Percentiles rank a stretch among this genome's conserved stretches.
phyloP scores from a whole-genome alignment of 2,888 invertebrate species.

The Drosophila rellima region DNA sequence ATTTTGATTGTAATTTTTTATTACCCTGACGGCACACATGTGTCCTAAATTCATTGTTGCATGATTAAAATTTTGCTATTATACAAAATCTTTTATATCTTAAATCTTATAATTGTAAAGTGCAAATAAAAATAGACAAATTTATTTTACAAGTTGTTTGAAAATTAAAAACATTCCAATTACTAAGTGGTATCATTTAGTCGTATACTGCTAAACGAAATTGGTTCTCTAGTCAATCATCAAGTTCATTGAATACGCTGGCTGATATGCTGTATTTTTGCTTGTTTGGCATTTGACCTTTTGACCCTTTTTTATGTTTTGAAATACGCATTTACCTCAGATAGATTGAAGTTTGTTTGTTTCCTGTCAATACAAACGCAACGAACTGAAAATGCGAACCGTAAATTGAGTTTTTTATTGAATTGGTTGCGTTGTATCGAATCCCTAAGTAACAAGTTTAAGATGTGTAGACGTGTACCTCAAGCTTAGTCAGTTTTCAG shows the following conservation, averaged over 20 bases:
- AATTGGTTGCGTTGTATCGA: conserved; percentile 18
- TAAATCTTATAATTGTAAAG: too few species aligned
- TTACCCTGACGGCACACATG: conserved; percentile 49
- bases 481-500: conserved; percentile 7
- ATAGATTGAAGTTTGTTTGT: conserved; percentile 60
- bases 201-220: not conserved
- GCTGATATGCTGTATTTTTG: conserved; percentile 37
- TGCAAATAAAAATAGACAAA: too few species aligned
- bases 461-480: conserved; percentile 3
- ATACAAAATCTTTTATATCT: too few species aligned
- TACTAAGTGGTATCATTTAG: conserved; percentile 1
- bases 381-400: conserved; percentile 62
- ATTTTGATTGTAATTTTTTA: conserved; percentile 56
- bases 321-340: conserved; percentile 41
- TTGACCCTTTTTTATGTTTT: conserved; percentile 53
- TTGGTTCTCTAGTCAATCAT: conserved; percentile 10
- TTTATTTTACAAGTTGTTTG: too few species aligned
- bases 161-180: not conserved
- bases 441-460: conserved; percentile 6
- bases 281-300: conserved; percentile 59
- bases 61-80: conserved; percentile 35
- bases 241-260: conserved; percentile 33
- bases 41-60: conserved; percentile 35
- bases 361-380: conserved; percentile 63
- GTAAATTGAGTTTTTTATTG: conserved; percentile 43